Evolutionary conservation across 2,797 vertebrate species (phyloP).

Genomic region (Lindbergichthys nudifrons): DNA sequence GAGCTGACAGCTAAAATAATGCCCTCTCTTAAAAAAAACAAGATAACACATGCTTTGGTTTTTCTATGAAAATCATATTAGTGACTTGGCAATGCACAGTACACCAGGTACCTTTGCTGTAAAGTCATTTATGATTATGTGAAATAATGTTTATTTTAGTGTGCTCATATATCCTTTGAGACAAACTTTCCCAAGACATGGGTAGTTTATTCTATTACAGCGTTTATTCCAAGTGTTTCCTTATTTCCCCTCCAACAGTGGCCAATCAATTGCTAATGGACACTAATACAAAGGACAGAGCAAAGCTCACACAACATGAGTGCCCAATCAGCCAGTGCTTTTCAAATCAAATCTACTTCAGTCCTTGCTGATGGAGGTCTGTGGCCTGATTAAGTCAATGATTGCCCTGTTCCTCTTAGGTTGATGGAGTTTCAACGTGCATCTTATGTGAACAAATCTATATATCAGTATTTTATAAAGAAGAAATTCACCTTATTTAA

Average conservation of each 20-base stretch:
- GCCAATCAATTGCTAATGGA: conserved; percentile 68
- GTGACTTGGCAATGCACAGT: not conserved
- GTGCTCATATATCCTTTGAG: not conserved
- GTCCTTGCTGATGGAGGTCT: conserved; percentile 37
- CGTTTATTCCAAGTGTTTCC: conserved; percentile 53
- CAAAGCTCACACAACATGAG: conserved; percentile 59
- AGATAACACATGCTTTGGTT: not conserved
- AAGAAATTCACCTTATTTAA: conserved; percentile 31
- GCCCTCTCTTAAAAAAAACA: not conserved
- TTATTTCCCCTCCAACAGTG: conserved; percentile 39
- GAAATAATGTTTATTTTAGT: not conserved
- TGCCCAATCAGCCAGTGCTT: conserved; percentile 63
- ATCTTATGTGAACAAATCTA: conserved; percentile 11
- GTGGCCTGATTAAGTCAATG: conserved; percentile 59
- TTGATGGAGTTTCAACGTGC: conserved; percentile 1
- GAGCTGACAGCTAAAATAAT: not conserved
- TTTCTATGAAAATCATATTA: not conserved
- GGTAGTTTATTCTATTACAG: conserved; percentile 25
- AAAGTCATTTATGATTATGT: not conserved
- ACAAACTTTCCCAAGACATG: conserved; percentile 24
- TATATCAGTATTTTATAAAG: conserved; percentile 16
- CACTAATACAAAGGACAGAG: conserved; percentile 59
- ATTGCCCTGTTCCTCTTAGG: not conserved
- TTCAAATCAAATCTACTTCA: conserved; percentile 63
- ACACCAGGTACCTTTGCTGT: not conserved